A percentile compares a stretch with the other conserved stretches of the same genome.
phyloP scores from a whole-genome alignment of 1,140 invertebrate species.

The Dendrolimus kikuchii region DNA sequence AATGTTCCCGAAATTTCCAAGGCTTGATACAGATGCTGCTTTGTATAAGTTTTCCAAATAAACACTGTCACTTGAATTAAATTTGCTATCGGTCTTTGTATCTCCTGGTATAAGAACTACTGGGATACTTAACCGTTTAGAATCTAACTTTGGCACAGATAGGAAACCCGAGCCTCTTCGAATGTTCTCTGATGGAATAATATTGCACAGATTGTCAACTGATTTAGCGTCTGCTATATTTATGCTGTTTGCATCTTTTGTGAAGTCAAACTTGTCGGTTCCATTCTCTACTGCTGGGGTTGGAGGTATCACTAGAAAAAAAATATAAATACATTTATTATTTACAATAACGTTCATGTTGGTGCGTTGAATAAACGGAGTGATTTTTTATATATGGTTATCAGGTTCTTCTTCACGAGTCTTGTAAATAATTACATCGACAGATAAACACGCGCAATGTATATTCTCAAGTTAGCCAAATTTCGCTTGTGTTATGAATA shows the following conservation, averaged over 20 bases:
- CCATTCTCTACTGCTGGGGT: conserved; percentile 41
- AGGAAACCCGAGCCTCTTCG: conserved; percentile 40
- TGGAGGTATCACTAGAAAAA: conserved; percentile 54
- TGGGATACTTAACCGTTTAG: conserved; percentile 55
- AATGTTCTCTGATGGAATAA: conserved; percentile 21
- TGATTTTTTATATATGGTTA: no score
- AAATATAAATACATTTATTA: conserved; percentile 1
- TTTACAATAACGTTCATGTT: background rate
- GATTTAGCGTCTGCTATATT: conserved; percentile 33
- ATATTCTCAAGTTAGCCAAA: no score
- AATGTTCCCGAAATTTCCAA: conserved; percentile 56
- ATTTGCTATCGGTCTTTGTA: conserved; percentile 34
- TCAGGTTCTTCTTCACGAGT: no score
- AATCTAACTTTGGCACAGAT: conserved; percentile 46
- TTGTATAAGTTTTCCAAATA: conserved; percentile 61
- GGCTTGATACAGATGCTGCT: conserved; percentile 54
- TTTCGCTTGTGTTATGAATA: no score
- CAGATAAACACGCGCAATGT: no score
- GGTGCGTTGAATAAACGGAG: no score
- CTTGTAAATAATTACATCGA: no score
- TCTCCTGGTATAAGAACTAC: conserved; percentile 53
- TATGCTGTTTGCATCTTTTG: conserved; percentile 16
- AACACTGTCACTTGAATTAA: conserved; percentile 50
- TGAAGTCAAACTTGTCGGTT: conserved; percentile 41
- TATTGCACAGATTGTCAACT: conserved; percentile 46